phyloP scores from a whole-genome alignment of 2,888 invertebrate species.

The Busseola fusca region DNA sequence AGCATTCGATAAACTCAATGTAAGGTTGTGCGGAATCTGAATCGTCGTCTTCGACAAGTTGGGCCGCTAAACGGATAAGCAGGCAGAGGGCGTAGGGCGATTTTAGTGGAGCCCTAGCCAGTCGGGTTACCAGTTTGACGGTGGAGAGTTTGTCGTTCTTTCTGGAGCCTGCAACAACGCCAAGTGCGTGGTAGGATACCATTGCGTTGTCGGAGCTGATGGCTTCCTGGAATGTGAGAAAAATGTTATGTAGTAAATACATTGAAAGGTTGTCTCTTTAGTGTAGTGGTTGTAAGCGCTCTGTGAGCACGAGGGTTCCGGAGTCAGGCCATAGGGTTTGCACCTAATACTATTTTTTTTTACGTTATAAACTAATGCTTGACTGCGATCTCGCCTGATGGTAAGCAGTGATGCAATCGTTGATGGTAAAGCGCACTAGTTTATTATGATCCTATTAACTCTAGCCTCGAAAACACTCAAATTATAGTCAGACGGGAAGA shows the following conservation, averaged over 20 bases:
- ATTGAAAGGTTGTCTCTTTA: not conserved
- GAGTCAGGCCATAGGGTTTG: too few relatives aligned
- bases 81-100: slow-evolving; percentile 99
- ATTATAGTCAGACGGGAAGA: too few relatives aligned
- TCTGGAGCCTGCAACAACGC: slow-evolving; percentile 97
- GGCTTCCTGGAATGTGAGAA: slow-evolving; percentile 79
- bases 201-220: slow-evolving; percentile 91
- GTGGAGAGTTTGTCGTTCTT: slow-evolving; percentile 98
- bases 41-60: slow-evolving; percentile 97
- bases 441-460: too few relatives aligned
- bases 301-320: not conserved
- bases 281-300: not conserved
- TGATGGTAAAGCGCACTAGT: too few relatives aligned
- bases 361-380: too few relatives aligned
- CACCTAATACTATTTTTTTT: too few relatives aligned
- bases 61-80: slow-evolving; percentile 97
- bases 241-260: not conserved
- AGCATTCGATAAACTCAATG: slow-evolving; percentile 97
- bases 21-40: slow-evolving; percentile 92
- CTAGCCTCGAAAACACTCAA: too few relatives aligned
- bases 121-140: slow-evolving; percentile 97
- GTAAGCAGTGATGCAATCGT: too few relatives aligned
- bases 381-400: too few relatives aligned
- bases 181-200: slow-evolving; percentile 99
- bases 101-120: slow-evolving; percentile 94